Evolutionary conservation across 2,113 vertebrate genomes (phyloP).

Genomic region (Aphelocoma coerulescens): DNA sequence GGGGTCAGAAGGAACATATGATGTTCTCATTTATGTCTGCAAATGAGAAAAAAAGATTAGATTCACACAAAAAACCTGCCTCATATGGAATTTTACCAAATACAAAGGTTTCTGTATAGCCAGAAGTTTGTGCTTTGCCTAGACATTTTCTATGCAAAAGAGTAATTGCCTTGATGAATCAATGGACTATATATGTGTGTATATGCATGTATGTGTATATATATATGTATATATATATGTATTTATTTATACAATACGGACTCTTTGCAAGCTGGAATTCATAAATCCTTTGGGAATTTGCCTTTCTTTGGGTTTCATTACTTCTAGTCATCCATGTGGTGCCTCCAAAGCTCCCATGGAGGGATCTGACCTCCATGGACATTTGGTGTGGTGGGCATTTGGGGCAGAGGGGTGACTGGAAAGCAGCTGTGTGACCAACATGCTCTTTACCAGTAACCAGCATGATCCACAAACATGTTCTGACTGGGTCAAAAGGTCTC

Average conservation of each 20-base stretch:
- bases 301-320: not conserved
- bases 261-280: not conserved
- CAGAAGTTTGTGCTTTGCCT: not conserved
- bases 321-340: not conserved
- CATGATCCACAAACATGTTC: not conserved
- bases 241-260: accelerated
- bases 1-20: not conserved
- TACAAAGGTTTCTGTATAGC: not conserved
- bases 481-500: not conserved
- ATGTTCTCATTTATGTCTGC: not conserved
- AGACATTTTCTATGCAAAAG: not conserved
- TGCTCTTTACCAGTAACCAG: not conserved
- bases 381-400: not conserved
- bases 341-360: not conserved
- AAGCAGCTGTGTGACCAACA: not conserved
- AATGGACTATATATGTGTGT: not conserved
- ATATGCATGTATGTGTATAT: too few relatives aligned
- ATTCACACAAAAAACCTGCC: not conserved
- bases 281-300: not conserved
- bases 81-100: not conserved
- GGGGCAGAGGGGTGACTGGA: not conserved
- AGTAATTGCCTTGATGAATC: not conserved
- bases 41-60: not conserved
- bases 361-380: not conserved
- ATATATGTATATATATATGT: too few relatives aligned